These are phyloP conservation scores for Microtus oregoni DNA, from an alignment of 2,113 vertebrate species.

Conservation along the genomic window DNA sequence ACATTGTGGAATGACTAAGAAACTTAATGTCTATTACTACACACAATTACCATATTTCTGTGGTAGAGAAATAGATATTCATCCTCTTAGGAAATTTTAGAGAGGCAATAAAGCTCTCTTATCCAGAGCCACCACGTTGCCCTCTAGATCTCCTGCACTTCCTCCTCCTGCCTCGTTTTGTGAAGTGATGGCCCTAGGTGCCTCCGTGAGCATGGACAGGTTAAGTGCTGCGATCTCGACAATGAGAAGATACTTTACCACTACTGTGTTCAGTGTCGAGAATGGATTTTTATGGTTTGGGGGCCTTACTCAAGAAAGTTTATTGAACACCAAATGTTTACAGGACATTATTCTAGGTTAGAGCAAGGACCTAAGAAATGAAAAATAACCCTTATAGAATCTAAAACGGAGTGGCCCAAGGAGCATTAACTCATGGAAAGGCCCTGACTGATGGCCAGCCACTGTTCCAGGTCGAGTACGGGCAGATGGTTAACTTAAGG, in stretches of 20 bases:
- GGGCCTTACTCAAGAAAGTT: background rate
- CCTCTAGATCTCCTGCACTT: background rate
- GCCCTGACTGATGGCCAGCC: background rate
- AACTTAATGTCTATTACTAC: background rate
- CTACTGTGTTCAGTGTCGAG: background rate
- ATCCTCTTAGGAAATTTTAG: background rate
- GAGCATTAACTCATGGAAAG: background rate
- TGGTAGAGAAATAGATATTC: background rate
- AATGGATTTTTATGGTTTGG: background rate
- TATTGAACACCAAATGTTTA: background rate
- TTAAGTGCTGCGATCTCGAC: background rate
- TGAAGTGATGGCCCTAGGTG: background rate
- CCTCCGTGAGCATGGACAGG: background rate
- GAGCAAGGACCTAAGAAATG: background rate
- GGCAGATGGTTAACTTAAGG: background rate
- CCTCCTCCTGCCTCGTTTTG: background rate
- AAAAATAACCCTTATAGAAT: conserved; percentile 12
- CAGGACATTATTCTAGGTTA: background rate
- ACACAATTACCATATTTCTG: background rate
- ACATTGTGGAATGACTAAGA: background rate
- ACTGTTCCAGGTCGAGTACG: background rate
- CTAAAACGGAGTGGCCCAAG: background rate
- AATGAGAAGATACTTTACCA: background rate
- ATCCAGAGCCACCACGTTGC: background rate
- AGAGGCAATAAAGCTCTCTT: background rate